These are phyloP conservation scores for Nephrotoma flavescens DNA, from an alignment of 2,888 invertebrate species.

Conservation along the genomic window DNA sequence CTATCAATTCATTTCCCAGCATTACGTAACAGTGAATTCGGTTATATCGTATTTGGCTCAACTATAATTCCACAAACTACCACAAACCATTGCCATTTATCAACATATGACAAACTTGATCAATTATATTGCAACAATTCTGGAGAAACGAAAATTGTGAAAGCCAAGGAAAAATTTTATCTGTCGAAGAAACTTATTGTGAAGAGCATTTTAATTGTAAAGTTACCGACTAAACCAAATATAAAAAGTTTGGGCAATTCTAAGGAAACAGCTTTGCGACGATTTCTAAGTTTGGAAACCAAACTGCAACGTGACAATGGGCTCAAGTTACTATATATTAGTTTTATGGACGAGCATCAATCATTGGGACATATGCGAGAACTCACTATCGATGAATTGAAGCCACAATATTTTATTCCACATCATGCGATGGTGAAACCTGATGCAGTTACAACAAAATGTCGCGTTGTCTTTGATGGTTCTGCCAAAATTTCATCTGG, in stretches of 20 bases:
- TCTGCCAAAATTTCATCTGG: no score
- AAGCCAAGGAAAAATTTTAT: neutral
- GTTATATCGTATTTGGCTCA: no score
- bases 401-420: conserved; percentile 11
- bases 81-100: neutral
- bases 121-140: neutral
- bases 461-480: neutral
- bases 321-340: no score
- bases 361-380: neutral
- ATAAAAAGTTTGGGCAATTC: neutral
- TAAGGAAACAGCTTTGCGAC: neutral
- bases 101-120: neutral
- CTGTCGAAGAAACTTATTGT: neutral
- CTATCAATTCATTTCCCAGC: no score
- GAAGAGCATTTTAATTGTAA: neutral
- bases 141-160: neutral
- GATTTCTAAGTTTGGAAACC: neutral
- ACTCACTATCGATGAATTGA: neutral
- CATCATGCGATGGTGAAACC: conserved; percentile 13
- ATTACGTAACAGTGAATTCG: no score
- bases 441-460: conserved; percentile 6
- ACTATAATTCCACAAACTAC: no score
- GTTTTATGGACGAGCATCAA: no score
- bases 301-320: no score
- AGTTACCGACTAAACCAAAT: neutral